These are phyloP conservation scores for Podabrus alpinus DNA, from an alignment of 2,888 invertebrate species.

Conservation along the genomic window DNA sequence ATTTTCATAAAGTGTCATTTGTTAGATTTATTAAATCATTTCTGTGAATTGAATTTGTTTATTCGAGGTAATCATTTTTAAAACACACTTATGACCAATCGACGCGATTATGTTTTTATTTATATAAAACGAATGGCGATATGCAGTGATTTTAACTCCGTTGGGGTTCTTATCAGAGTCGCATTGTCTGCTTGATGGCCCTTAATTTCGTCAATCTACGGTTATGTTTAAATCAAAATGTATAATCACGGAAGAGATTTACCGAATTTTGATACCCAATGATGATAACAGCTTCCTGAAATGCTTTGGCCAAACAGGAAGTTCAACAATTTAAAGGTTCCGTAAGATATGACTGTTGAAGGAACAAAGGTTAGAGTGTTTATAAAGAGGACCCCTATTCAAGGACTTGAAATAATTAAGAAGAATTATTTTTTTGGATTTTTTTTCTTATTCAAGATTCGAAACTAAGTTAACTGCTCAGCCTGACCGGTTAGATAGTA, in stretches of 20 bases:
- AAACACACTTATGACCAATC: conserved; percentile 34
- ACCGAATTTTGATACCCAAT: background rate
- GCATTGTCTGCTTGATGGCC: background rate
- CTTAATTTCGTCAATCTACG: background rate
- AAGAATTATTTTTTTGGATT: background rate
- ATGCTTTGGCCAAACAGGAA: background rate
- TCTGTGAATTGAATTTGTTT: conserved; percentile 51
- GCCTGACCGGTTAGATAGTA: too few relatives aligned
- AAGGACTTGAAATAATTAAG: background rate
- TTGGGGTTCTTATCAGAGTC: background rate
- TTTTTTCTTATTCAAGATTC: too few relatives aligned
- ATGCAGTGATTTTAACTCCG: background rate
- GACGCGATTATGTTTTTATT: background rate
- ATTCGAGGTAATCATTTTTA: conserved; percentile 53
- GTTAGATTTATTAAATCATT: conserved; percentile 56
- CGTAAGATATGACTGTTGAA: background rate
- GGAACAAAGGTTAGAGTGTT: background rate
- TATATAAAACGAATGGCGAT: background rate
- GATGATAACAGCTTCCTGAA: background rate
- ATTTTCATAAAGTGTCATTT: conserved; percentile 57
- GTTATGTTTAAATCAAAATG: background rate
- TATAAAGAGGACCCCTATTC: background rate
- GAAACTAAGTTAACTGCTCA: too few relatives aligned
- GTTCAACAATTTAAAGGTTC: background rate
- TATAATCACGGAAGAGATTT: background rate